These are phyloP conservation scores for Rafetus swinhoei DNA, from an alignment of 2,113 vertebrate genomes.

Conservation along the genomic window DNA sequence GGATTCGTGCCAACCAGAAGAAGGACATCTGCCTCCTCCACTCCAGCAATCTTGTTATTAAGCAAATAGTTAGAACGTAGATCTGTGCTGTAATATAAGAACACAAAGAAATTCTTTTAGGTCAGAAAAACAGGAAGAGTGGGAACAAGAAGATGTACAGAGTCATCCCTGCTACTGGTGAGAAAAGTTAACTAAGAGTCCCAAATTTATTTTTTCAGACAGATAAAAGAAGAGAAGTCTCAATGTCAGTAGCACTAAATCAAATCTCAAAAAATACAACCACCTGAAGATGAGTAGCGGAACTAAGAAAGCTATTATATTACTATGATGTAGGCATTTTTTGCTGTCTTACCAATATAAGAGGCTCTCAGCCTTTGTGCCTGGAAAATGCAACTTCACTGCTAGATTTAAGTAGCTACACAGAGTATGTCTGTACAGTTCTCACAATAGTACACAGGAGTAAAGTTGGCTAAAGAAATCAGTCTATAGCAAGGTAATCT, in stretches of 20 bases:
- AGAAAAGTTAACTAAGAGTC: neutral
- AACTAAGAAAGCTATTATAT: neutral
- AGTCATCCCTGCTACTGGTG: no score
- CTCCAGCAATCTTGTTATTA: conserved; percentile 92
- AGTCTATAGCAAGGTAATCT: neutral
- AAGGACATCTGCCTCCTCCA: conserved; percentile 93
- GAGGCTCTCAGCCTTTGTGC: neutral
- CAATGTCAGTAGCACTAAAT: neutral
- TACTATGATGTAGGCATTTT: neutral
- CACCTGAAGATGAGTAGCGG: neutral
- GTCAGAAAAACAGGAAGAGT: neutral
- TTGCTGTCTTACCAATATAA: neutral
- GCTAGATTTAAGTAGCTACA: neutral
- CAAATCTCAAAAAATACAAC: neutral
- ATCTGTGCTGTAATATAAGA: conserved; percentile 84
- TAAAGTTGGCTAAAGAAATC: neutral
- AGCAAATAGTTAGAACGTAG: conserved; percentile 96
- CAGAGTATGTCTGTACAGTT: neutral
- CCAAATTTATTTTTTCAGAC: neutral
- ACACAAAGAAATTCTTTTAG: neutral
- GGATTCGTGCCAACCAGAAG: conserved; percentile 96
- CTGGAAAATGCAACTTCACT: neutral
- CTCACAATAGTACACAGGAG: neutral
- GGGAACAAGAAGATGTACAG: neutral
- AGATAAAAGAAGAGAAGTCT: conserved; percentile 1